Conservation (phyloP, 2,113 vertebrate species). For the Anhinga anhinga region DNA sequence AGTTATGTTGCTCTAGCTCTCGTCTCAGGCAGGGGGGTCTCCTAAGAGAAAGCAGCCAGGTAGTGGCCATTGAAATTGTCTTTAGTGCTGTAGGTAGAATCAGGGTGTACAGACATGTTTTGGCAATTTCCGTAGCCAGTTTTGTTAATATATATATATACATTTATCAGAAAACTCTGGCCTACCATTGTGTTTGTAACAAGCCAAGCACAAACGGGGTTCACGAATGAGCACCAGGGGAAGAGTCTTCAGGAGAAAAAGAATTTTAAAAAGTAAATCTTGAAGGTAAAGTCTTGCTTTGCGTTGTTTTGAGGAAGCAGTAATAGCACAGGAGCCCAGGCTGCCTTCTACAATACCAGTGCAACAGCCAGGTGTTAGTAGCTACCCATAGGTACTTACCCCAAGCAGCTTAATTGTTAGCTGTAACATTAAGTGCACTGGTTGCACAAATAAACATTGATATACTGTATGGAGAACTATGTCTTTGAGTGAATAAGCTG, state of each 20-base stretch:
- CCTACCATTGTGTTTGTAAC: background rate
- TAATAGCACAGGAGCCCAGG: background rate
- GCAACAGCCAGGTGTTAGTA: background rate
- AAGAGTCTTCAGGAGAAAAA: background rate
- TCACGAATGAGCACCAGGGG: background rate
- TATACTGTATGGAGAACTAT: background rate
- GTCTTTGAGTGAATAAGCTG: too few relatives aligned
- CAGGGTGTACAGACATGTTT: background rate
- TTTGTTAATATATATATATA: background rate
- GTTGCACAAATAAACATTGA: background rate
- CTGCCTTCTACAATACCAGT: background rate
- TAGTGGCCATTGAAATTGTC: background rate
- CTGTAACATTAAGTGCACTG: background rate
- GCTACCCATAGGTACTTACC: background rate
- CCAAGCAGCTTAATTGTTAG: background rate
- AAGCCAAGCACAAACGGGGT: background rate
- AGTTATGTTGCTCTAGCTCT: background rate
- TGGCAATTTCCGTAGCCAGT: background rate
- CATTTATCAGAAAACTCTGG: background rate
- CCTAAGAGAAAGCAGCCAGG: background rate
- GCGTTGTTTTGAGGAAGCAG: background rate
- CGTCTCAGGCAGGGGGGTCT: background rate
- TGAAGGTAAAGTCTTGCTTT: background rate
- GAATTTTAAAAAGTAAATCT: background rate
- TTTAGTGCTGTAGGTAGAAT: background rate